These are phyloP conservation scores for Heterocephalus glaber DNA, from an alignment of 2,113 vertebrate genomes.

Conservation along the genomic window DNA sequence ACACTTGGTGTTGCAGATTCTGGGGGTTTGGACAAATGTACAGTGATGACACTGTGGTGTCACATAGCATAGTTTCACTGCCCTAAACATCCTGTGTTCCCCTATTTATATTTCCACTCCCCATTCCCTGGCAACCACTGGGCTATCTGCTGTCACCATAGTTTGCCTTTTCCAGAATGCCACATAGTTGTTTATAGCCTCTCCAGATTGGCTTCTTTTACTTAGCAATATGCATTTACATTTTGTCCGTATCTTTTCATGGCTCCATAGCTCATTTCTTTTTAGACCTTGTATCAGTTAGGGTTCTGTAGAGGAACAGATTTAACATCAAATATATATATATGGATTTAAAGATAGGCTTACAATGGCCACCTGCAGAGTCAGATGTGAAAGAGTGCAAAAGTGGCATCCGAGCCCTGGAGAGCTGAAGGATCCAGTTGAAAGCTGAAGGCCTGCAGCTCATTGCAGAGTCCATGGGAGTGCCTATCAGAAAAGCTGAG, in stretches of 20 bases:
- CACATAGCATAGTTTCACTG: background rate
- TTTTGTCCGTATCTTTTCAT: background rate
- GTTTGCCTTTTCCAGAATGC: background rate
- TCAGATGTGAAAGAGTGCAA: background rate
- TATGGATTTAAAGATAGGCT: background rate
- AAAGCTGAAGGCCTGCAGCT: background rate
- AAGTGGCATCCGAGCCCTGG: background rate
- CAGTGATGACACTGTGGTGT: background rate
- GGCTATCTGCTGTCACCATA: background rate
- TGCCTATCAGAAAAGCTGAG: background rate
- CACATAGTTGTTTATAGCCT: background rate
- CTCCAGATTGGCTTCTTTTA: background rate
- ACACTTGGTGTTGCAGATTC: background rate
- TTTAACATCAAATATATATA: too few relatives aligned
- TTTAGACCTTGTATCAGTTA: background rate
- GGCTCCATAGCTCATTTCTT: background rate
- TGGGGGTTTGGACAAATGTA: background rate
- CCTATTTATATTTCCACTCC: background rate
- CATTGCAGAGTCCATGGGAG: background rate
- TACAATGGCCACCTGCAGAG: background rate
- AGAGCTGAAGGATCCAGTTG: background rate
- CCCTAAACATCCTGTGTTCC: background rate
- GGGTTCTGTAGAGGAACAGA: too few relatives aligned
- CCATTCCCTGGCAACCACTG: background rate
- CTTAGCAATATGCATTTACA: background rate